Base-by-base conservation (phyloP, 2,888 invertebrate species). In the Ennomos quercinarius region DNA sequence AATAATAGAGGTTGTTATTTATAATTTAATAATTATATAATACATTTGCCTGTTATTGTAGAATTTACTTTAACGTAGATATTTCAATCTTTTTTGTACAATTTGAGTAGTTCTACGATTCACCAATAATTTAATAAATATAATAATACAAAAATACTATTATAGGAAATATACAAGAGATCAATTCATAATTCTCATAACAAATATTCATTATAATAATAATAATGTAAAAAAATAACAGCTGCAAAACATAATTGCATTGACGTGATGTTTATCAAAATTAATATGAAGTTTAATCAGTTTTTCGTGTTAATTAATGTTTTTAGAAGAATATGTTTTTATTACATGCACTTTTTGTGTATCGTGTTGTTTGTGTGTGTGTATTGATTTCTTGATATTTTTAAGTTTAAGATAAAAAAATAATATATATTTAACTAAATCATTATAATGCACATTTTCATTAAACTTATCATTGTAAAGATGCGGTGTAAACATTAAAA, bases 381-480 rank as follows among this genome's bases (percentile, higher is more conserved):
- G 3, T 8, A 47, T 42, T 12, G 46, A 56, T 61, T 58, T 61
- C 42, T 55, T 43, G 59, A 41, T 13, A 59, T 41, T 58, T n/a
- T 47, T 52, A 9, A 40, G 43, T 38, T 42, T 35, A 12, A 57
- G 45, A 51, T 27, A 36, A 55, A 38, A n/a, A n/a, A n/a, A n/a
- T n/a, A n/a, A n/a, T n/a, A n/a, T n/a, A 49, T 49, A 49, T 13
- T 9, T 48, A 48, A 61, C 55, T 47, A 63, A 52, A 53, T 55
- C 54, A 47, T 52, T 49, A 47, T 17, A 61, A 62, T 47, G 61
- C 61, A 66, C 61, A 66, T 67, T 67, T 63, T 75, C 74, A 71
- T 76, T 73, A 78, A 73, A 71, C 43, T 66, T 69, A 71, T 74
- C 81, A 81, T 85, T 86, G 83, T 84, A 84, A 85, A 83, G 80